Conservation (phyloP, 2,113 vertebrate genomes). For the Pteropus alecto region DNA sequence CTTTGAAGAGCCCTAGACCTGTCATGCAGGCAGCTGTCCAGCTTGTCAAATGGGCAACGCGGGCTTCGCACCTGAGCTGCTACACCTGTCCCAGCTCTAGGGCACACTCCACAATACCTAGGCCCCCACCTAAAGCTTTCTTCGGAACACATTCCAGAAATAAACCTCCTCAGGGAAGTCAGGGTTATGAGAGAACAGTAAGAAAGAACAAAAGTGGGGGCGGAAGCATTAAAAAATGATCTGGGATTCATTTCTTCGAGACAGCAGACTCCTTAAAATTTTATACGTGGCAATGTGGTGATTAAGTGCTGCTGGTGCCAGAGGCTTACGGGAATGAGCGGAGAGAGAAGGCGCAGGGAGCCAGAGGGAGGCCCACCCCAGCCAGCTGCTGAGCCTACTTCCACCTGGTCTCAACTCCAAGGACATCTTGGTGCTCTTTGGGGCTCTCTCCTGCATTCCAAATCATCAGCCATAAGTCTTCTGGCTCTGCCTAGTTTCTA, state of each 20-base stretch:
- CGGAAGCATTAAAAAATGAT: neutral
- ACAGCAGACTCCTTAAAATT: constrained; percentile 6
- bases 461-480: neutral
- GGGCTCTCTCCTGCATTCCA: neutral
- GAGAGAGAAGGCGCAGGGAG: neutral
- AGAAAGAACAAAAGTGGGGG: neutral
- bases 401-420: neutral
- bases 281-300: neutral
- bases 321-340: neutral
- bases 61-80: neutral
- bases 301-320: neutral
- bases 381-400: neutral
- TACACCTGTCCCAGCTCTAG: accelerated
- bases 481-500: neutral
- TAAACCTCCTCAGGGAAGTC: neutral
- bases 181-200: neutral
- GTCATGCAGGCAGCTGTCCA: neutral
- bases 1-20: neutral
- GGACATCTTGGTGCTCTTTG: neutral
- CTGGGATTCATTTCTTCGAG: neutral
- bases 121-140: neutral
- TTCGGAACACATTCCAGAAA: neutral
- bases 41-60: neutral
- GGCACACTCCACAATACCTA: accelerated
- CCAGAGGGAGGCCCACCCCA: neutral